Evolutionary conservation across 2,113 vertebrate species (phyloP).

Genomic region (Tetrax tetrax): DNA sequence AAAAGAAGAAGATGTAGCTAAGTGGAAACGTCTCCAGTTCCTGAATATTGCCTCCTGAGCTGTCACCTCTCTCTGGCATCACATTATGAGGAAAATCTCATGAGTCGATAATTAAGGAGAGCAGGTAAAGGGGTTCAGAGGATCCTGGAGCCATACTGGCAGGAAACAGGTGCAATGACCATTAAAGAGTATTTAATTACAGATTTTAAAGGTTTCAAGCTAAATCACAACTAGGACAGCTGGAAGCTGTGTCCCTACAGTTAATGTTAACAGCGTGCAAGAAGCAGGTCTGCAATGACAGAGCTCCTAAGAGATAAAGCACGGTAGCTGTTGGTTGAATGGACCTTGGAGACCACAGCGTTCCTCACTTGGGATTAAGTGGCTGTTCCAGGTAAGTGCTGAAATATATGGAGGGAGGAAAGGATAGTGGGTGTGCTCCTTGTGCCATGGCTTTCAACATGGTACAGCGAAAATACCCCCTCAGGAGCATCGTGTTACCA

Average conservation of each 20-base stretch:
- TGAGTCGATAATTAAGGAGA: neutral
- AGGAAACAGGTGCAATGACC: neutral
- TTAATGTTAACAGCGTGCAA: neutral
- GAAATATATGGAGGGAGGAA: neutral
- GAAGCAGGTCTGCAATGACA: neutral
- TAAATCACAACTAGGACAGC: neutral
- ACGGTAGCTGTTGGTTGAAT: neutral
- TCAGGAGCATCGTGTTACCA: neutral
- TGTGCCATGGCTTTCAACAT: neutral
- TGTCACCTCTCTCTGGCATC: neutral
- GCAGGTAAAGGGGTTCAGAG: neutral
- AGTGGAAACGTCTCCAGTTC: neutral
- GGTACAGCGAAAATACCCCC: neutral
- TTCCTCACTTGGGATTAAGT: neutral
- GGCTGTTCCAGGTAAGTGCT: neutral
- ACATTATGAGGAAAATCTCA: neutral
- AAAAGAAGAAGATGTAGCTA: neutral
- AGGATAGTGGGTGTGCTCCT: neutral
- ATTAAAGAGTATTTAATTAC: neutral
- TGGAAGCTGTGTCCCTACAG: neutral
- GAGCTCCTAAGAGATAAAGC: neutral
- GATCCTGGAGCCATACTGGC: neutral
- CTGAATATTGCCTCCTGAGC: neutral
- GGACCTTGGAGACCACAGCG: neutral
- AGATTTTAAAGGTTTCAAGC: neutral